Evolutionary conservation across 2,113 vertebrate species (phyloP).

Genomic region (Aptenodytes patagonicus): DNA sequence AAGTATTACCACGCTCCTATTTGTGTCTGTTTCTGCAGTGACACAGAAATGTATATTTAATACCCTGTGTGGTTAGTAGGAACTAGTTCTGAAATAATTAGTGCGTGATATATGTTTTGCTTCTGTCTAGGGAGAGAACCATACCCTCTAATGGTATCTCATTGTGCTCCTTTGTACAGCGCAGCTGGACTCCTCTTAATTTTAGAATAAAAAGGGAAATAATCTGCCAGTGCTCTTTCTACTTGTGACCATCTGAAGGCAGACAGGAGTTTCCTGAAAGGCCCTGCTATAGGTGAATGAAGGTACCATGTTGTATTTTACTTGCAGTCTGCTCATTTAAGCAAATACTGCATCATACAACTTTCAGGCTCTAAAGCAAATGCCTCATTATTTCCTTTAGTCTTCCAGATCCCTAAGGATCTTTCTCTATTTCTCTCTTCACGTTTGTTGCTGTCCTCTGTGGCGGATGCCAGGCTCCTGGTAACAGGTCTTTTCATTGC

Average conservation of each 20-base stretch:
- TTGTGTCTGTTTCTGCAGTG: conserved; percentile 14
- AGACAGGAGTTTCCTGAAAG: background rate
- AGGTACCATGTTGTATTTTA: background rate
- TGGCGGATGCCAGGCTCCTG: background rate
- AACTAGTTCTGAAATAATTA: background rate
- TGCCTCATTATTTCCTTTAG: background rate
- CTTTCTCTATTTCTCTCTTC: background rate
- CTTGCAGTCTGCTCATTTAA: background rate
- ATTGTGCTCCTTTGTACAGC: background rate
- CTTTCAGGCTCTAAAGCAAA: background rate
- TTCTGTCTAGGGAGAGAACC: background rate
- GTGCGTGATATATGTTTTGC: background rate
- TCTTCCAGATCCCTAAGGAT: background rate
- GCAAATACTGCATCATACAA: background rate
- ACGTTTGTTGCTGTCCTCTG: background rate
- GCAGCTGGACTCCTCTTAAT: background rate
- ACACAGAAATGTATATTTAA: conserved; percentile 15
- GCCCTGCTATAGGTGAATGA: background rate
- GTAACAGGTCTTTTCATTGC: background rate
- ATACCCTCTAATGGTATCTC: conserved; percentile 6
- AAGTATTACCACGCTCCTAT: background rate
- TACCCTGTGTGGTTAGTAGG: background rate
- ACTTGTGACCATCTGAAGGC: background rate
- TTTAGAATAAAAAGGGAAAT: too few relatives aligned
- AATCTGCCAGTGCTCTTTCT: background rate